phyloP scores from a whole-genome alignment of 2,113 vertebrate species.

The Aptenodytes patagonicus region DNA sequence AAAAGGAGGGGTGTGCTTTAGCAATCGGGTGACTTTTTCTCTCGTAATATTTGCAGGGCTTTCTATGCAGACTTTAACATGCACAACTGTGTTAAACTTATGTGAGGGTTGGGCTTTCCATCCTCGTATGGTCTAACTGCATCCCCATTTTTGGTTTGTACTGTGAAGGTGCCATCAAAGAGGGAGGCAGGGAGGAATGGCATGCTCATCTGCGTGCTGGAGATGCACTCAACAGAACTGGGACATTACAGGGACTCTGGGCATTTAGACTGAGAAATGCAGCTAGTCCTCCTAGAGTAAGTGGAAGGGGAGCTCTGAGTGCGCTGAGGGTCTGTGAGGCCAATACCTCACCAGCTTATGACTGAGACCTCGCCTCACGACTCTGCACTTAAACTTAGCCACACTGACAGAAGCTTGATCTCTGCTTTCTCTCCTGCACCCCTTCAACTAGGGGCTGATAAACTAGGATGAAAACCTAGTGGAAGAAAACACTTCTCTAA shows the following conservation, averaged over 20 bases:
- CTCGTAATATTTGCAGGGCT: not conserved
- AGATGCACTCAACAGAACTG: not conserved
- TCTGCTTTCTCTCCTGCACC: not conserved
- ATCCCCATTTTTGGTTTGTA: not conserved
- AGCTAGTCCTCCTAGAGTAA: not conserved
- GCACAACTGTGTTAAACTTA: not conserved
- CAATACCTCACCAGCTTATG: not conserved
- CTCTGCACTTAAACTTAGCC: not conserved
- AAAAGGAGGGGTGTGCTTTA: not conserved
- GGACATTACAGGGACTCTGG: not conserved
- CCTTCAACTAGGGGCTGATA: not conserved
- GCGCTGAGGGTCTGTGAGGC: not conserved
- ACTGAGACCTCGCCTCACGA: not conserved
- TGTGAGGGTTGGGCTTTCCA: not conserved
- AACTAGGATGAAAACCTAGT: not conserved
- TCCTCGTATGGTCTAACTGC: not conserved
- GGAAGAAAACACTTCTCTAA: not conserved
- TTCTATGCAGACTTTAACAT: not conserved
- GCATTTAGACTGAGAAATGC: not conserved
- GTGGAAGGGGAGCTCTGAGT: not conserved
- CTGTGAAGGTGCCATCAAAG: not conserved
- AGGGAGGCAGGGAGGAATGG: not conserved
- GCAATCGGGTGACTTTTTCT: not conserved
- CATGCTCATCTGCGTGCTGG: accelerated
- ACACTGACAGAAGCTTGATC: not conserved